Percentiles rank a stretch among this genome's conserved stretches.
Evolutionary conservation across 2,113 vertebrate species (phyloP).

Genomic region (Semnornis frantzii): DNA sequence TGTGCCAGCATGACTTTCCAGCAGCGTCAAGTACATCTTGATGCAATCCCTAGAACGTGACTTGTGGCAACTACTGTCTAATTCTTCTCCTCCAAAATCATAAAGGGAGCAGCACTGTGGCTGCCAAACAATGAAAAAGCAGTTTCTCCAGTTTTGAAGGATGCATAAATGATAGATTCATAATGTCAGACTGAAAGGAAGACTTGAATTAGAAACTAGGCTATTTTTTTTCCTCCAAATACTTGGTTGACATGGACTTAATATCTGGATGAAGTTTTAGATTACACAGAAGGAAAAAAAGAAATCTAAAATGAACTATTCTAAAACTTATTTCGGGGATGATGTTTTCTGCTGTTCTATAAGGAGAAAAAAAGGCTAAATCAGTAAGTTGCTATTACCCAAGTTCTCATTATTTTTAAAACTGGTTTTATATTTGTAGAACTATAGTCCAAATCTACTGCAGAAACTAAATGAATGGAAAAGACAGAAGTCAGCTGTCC

Average conservation of each 20-base stretch:
- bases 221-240: background rate
- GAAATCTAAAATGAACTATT: background rate
- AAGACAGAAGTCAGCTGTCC: background rate
- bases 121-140: background rate
- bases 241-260: background rate
- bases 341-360: background rate
- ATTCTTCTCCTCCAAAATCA: background rate
- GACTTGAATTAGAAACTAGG: background rate
- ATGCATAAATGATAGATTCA: background rate
- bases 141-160: background rate
- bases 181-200: background rate
- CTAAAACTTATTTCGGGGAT: background rate
- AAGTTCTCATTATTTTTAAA: background rate
- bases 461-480: background rate
- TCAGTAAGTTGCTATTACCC: background rate
- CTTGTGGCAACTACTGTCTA: background rate
- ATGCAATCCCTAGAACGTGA: background rate
- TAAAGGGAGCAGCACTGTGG: background rate
- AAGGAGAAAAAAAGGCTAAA: background rate
- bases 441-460: background rate
- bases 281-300: background rate
- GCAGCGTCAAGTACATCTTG: background rate
- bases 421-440: background rate
- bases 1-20: background rate
- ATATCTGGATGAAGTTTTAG: background rate